These are phyloP conservation scores for Leptinotarsa undecemlineata DNA, from an alignment of 1,140 invertebrate genomes.

Conservation along the genomic window DNA sequence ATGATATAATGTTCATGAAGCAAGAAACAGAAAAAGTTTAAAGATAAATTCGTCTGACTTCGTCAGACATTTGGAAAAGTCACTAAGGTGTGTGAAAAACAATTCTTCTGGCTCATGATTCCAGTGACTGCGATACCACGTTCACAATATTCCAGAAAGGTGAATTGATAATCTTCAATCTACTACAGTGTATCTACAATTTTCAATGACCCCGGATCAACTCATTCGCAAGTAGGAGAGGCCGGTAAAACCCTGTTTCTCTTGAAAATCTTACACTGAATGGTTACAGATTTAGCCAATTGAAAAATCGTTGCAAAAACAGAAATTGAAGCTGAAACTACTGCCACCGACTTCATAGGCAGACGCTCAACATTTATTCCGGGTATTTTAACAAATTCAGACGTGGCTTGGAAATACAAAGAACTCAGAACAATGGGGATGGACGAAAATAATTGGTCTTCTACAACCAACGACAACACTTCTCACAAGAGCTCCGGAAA, in stretches of 20 bases:
- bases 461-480: not conserved
- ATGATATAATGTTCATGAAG: not conserved
- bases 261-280: not conserved
- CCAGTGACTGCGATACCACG: not conserved
- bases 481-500: not conserved
- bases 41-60: too few species aligned
- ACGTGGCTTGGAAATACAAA: not conserved
- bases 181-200: not conserved
- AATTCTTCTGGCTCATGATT: not conserved
- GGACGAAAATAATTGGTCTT: not conserved
- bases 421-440: not conserved
- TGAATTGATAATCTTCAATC: not conserved
- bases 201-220: not conserved
- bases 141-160: not conserved
- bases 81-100: not conserved
- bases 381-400: not conserved
- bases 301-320: not conserved
- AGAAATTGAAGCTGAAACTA: not conserved
- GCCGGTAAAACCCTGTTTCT: not conserved
- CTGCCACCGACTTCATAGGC: not conserved
- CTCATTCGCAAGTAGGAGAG: not conserved
- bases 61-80: not conserved
- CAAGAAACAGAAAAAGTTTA: not conserved
- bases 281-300: not conserved
- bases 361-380: slow-evolving; percentile 1